Evolutionary conservation across 92 coral and sea anemone genomes (phyloP).

Genomic region (Galaxea fascicularis): DNA sequence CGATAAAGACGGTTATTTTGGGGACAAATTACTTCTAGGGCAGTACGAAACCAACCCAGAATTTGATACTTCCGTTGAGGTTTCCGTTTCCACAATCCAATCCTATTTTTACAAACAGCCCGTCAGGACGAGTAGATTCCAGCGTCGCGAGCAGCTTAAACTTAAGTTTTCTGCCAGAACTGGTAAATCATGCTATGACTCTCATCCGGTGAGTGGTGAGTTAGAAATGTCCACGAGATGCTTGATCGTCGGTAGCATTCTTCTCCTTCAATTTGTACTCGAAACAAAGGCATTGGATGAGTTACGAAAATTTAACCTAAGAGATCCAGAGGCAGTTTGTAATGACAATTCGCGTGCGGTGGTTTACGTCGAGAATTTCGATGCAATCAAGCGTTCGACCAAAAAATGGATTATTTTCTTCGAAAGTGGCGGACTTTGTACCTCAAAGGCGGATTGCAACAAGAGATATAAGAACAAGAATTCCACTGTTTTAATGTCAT

Average conservation of each 20-base stretch:
- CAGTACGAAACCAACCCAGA: no score
- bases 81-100: not conserved
- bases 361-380: slow-evolving; percentile 16
- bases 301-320: not conserved
- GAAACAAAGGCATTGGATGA: not conserved
- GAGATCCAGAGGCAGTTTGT: slow-evolving; percentile 44
- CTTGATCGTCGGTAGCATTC: not conserved
- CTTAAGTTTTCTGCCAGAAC: slow-evolving; percentile 10
- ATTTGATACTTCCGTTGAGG: no score
- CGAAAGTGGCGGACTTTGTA: slow-evolving; percentile 74
- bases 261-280: not conserved
- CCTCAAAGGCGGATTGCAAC: slow-evolving; percentile 62
- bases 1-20: no score
- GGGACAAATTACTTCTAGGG: no score
- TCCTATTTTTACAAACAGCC: not conserved
- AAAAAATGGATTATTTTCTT: slow-evolving; percentile 66
- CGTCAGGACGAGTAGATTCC: slow-evolving; percentile 34
- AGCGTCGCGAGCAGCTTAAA: slow-evolving; percentile 19
- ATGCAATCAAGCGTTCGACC: slow-evolving; percentile 12
- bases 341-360: slow-evolving; percentile 68
- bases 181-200: not conserved
- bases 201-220: not conserved
- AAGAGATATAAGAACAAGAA: slow-evolving; percentile 57
- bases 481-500: slow-evolving; percentile 65
- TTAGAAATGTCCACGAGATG: slow-evolving; percentile 16